Conservation (phyloP, 2,797 vertebrate species). For the Gambusia yucatana region DNA sequence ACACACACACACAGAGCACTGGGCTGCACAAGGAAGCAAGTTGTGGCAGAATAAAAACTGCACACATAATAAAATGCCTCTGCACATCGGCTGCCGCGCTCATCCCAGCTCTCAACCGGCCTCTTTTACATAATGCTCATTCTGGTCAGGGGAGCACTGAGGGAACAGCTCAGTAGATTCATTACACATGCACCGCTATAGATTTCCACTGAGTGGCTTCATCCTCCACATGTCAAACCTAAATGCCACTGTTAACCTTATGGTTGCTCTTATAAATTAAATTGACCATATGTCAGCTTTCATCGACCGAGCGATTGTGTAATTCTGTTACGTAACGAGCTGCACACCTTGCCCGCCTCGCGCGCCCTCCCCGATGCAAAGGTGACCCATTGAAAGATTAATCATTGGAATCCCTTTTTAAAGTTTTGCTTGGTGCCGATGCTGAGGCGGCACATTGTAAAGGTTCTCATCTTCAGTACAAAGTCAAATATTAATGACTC, state of each 20-base stretch:
- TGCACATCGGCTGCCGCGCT: constrained; percentile 40
- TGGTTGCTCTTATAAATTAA: constrained; percentile 70
- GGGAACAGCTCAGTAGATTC: constrained; percentile 52
- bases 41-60: constrained; percentile 42
- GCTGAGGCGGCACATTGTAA: constrained; percentile 54
- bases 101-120: constrained; percentile 27
- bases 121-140: constrained; percentile 38
- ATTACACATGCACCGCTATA: constrained; percentile 67
- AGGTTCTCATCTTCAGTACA: constrained; percentile 48
- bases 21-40: background rate
- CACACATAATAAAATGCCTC: constrained; percentile 45
- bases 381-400: constrained; percentile 43
- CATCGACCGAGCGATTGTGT: constrained; percentile 48
- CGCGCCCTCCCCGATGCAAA: background rate
- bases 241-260: constrained; percentile 77
- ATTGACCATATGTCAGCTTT: constrained; percentile 70
- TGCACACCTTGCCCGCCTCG: constrained; percentile 41
- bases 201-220: constrained; percentile 69
- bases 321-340: constrained; percentile 56
- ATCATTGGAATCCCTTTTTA: constrained; percentile 34
- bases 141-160: constrained; percentile 15
- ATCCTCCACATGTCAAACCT: constrained; percentile 56
- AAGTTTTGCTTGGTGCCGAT: constrained; percentile 28
- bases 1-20: too few species aligned
- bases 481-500: constrained; percentile 57